Conservation (phyloP, 2,113 vertebrate genomes). For the Eretmochelys imbricata region DNA sequence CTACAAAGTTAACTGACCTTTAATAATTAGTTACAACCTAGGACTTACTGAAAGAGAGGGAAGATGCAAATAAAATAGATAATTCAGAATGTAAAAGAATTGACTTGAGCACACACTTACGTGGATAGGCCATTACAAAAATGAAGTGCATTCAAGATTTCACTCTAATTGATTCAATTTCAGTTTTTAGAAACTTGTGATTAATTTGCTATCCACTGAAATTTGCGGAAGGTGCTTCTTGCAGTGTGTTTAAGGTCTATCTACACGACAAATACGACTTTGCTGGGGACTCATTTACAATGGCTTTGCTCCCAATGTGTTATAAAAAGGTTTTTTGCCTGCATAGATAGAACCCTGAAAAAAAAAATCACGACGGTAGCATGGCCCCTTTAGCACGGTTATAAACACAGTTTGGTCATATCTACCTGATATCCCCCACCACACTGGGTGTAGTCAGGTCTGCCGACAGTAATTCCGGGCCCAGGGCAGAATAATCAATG, state of each 20-base stretch:
- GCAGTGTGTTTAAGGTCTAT: background rate
- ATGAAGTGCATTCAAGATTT: background rate
- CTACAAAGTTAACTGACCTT: background rate
- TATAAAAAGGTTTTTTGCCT: background rate
- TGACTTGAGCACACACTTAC: background rate
- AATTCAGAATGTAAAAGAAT: background rate
- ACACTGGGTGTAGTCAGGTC: background rate
- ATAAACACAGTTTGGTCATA: background rate
- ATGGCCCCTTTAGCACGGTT: background rate
- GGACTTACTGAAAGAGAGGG: background rate
- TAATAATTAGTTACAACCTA: background rate
- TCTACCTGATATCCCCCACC: background rate
- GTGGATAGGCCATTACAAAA: background rate
- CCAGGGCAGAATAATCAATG: too few species aligned
- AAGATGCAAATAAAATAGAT: background rate
- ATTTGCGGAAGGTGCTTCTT: background rate
- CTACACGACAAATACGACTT: background rate
- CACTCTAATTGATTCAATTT: background rate
- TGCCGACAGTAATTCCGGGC: too few species aligned
- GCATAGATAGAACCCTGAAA: background rate
- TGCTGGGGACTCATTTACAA: background rate
- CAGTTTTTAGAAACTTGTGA: background rate
- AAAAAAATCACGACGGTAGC: background rate
- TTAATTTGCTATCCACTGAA: background rate
- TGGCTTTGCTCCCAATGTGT: background rate